Percentiles rank a stretch among this genome's conserved stretches.
Evolutionary conservation across 2,797 vertebrate species (phyloP).

Genomic region (Champsocephalus gunnari): DNA sequence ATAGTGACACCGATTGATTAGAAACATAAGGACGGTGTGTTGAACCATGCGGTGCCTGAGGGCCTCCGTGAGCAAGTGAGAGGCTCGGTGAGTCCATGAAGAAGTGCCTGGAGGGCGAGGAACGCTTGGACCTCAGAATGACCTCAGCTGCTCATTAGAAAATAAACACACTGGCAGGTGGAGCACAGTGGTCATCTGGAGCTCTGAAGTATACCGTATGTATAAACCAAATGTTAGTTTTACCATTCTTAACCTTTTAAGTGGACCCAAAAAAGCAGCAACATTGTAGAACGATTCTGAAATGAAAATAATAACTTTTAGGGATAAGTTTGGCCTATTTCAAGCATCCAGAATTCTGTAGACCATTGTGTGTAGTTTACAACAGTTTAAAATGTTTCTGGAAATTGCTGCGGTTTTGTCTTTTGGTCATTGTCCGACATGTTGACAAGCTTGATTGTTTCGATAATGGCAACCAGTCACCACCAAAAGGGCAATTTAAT

Average conservation of each 20-base stretch:
- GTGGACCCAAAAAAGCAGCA: neutral
- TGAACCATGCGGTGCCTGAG: slow-evolving; percentile 24
- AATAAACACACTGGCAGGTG: slow-evolving; percentile 42
- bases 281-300: neutral
- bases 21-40: slow-evolving; percentile 42
- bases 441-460: neutral
- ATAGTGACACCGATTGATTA: slow-evolving; percentile 60
- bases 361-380: neutral
- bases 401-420: neutral
- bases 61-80: slow-evolving; percentile 23
- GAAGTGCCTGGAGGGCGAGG: slow-evolving; percentile 42
- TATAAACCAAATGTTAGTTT: slow-evolving; percentile 2
- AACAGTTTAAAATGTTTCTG: neutral
- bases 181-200: slow-evolving; percentile 8
- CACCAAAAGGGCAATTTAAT: neutral
- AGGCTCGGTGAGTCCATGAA: slow-evolving; percentile 41
- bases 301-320: neutral
- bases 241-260: neutral
- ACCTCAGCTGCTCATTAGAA: slow-evolving; percentile 44
- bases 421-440: neutral
- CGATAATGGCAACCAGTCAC: neutral
- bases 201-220: slow-evolving; percentile 1
- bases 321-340: neutral
- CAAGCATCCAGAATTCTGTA: neutral
- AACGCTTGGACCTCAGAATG: slow-evolving; percentile 46